Conservation (phyloP, 2,888 invertebrate species). For the Ryuthela nishihirai region DNA sequence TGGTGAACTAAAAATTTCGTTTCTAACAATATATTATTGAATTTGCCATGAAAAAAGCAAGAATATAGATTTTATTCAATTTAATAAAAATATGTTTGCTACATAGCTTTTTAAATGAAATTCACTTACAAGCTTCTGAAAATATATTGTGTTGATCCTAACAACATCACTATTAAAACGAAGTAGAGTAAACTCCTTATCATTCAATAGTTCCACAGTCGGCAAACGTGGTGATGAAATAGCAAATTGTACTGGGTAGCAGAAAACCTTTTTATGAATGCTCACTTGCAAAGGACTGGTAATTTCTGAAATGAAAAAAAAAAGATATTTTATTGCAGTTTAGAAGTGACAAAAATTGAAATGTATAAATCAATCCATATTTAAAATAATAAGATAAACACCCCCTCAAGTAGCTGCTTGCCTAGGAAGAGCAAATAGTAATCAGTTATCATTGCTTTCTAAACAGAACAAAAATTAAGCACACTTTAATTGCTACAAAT, state of each 20-base stretch:
- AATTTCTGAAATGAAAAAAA: slow-evolving; percentile 43
- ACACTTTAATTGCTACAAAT: no score
- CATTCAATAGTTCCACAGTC: slow-evolving; percentile 48
- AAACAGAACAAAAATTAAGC: no score
- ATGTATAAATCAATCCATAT: no score
- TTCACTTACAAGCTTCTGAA: slow-evolving; percentile 85
- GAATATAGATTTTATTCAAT: no score
- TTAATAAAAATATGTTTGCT: no score
- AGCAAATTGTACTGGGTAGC: slow-evolving; percentile 89
- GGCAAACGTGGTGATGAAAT: slow-evolving; percentile 81
- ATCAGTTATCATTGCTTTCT: no score
- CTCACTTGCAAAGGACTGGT: slow-evolving; percentile 57
- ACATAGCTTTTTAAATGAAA: no score
- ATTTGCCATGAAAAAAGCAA: no score
- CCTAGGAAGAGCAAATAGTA: slow-evolving; percentile 9
- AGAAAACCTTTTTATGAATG: slow-evolving; percentile 83
- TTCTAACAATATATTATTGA: no score
- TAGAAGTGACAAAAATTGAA: slow-evolving; percentile 28
- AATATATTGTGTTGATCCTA: slow-evolving; percentile 73
- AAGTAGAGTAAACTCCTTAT: slow-evolving; percentile 56
- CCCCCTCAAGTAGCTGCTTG: no score
- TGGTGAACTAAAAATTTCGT: no score
- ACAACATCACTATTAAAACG: slow-evolving; percentile 84
- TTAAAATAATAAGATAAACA: no score
- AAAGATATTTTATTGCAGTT: background rate